phyloP scores from a whole-genome alignment of 2,797 vertebrate genomes.

The Hydrolagus colliei region DNA sequence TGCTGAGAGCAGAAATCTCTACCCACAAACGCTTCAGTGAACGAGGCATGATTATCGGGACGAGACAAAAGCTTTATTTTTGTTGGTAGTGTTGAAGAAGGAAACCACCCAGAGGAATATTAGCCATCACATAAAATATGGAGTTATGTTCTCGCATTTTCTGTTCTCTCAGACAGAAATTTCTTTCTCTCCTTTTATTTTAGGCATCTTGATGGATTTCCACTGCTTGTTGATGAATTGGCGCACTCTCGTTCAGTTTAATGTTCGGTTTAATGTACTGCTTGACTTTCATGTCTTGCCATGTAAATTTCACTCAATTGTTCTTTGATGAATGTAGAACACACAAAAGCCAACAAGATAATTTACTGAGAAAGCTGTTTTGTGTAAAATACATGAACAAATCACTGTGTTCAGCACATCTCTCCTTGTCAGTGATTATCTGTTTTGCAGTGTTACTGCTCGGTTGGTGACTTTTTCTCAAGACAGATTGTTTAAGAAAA shows the following conservation, averaged over 20 bases:
- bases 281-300: not conserved
- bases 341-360: not conserved
- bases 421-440: not conserved
- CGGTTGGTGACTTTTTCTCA: no score
- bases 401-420: not conserved
- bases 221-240: no score
- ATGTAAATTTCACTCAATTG: not conserved
- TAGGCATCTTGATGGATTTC: not conserved
- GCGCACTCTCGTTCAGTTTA: no score
- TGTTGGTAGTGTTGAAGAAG: no score
- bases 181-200: not conserved
- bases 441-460: not conserved
- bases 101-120: not conserved
- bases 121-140: not conserved
- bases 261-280: not conserved
- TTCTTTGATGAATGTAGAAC: not conserved
- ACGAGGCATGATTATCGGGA: not conserved
- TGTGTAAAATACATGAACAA: not conserved
- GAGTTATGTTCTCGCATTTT: not conserved
- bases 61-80: not conserved
- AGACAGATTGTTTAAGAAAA: no score
- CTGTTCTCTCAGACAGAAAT: not conserved
- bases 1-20: not conserved
- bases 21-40: not conserved
- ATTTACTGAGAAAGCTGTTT: not conserved